Evolutionary conservation across 2,888 invertebrate species (phyloP), one percentile per base, ranked within the genome.

Genomic region (Troilus luridus): DNA sequence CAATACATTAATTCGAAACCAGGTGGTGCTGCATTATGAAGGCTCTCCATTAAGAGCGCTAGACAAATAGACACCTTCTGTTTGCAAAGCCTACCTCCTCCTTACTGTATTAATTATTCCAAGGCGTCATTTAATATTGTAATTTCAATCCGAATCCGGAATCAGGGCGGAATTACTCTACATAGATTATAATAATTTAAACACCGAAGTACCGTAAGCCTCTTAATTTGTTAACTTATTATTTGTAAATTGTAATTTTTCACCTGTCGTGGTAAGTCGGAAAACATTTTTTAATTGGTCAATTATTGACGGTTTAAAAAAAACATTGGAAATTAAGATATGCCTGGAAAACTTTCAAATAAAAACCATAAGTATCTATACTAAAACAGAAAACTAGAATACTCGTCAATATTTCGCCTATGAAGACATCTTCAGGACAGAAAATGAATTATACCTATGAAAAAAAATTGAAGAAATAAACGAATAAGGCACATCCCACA

Each of bases 1-100:
- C 17, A 77, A 77, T 77, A 56, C 85, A 85, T 85, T 85, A 85
- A 56, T 56, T 56, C n/a, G 56, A 9, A 85, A 85, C 21, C 85
- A 85, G 56, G 56, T 85, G 85, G 56, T 85, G 85, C 85, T 85
- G 56, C 56, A 56, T 85, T 85, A 85, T 85, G 11, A 56, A 85
- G 56, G 85, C n/a, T n/a, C 56, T 11, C 85, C 85, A 85, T 85
- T 58, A 85, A 58, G 85, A 58, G 21, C n/a, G 56, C 56, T 85
- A 21, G 85, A 85, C 85, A 85, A 85, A 85, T 85, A 85, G 85
- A n/a, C 85, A 85, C 85, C 85, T 85, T 85, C 85, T 85, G 85
- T 85, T 85, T 85, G 85, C 56, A 56, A 11, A 54, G 19, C 54
- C 12, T n/a, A 11, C 5, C 56, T 11, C 85, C 56, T 85, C n/a